These are phyloP conservation scores for Gallirallus australis DNA, from an alignment of 2,797 vertebrate species.

Conservation along the genomic window DNA sequence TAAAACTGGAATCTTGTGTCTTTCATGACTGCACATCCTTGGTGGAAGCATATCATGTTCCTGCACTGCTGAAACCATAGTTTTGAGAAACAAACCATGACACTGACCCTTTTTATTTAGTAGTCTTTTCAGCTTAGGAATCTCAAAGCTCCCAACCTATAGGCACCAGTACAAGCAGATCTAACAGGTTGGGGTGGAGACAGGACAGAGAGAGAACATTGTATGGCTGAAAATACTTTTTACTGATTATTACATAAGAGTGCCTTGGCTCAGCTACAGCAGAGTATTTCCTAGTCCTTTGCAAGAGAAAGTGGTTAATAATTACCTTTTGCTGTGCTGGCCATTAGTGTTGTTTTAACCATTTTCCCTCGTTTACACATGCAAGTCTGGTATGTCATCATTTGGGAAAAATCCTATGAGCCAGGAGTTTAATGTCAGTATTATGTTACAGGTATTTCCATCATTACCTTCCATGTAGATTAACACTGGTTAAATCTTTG, in stretches of 20 bases:
- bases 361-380: constrained; percentile 24
- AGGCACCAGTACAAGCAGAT: neutral
- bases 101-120: neutral
- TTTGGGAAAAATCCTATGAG: constrained; percentile 26
- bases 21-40: neutral
- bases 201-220: neutral
- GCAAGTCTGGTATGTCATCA: neutral
- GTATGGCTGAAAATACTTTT: neutral
- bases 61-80: neutral
- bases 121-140: neutral
- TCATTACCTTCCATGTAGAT: neutral
- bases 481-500: constrained; percentile 36
- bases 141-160: neutral
- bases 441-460: constrained; percentile 27
- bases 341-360: constrained; percentile 20
- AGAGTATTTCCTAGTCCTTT: constrained; percentile 7
- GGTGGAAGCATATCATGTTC: neutral
- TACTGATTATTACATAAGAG: neutral
- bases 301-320: constrained; percentile 45
- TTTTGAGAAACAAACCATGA: neutral
- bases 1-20: neutral
- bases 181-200: neutral
- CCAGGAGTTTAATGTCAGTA: neutral
- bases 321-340: constrained; percentile 32
- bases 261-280: neutral